Evolutionary conservation across 2,113 vertebrate species (phyloP).

Genomic region (Peromyscus polionotus): DNA sequence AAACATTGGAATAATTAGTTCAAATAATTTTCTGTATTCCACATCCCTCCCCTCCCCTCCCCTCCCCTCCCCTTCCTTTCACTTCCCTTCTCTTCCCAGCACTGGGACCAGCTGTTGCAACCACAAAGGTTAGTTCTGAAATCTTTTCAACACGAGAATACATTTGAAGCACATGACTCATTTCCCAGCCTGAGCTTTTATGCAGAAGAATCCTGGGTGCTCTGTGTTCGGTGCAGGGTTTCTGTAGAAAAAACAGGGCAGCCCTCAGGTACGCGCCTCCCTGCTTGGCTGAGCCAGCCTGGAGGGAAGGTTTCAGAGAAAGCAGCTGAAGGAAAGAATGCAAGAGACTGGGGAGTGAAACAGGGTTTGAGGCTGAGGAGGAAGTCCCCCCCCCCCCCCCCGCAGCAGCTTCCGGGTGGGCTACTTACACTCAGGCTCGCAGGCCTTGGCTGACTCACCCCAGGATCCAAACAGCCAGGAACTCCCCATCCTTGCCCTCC

Average conservation of each 20-base stretch:
- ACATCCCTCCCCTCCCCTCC: neutral
- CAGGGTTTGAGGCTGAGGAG: neutral
- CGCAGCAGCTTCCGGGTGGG: neutral
- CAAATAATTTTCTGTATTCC: neutral
- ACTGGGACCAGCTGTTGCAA: conserved; percentile 4
- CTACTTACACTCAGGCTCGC: neutral
- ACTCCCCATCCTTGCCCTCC: neutral
- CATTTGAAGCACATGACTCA: conserved; percentile 25
- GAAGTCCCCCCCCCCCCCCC: neutral
- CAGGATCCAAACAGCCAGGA: conserved; percentile 3
- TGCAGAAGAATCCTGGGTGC: neutral
- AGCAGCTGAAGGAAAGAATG: neutral
- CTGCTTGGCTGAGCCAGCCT: neutral
- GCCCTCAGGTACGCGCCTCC: neutral
- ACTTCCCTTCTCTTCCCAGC: neutral
- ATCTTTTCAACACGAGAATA: conserved; percentile 50
- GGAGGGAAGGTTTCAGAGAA: neutral
- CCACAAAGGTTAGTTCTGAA: conserved; percentile 40
- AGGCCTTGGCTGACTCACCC: neutral
- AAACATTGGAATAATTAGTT: conserved; percentile 20
- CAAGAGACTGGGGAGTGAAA: neutral
- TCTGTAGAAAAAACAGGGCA: conserved; percentile 33
- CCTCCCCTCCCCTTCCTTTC: neutral
- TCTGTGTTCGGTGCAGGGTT: neutral
- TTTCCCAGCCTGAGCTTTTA: conserved; percentile 2